A percentile compares a stretch with the other conserved stretches of the same genome.
Conservation (phyloP, 2,113 vertebrate genomes). For the Chrysochloris asiatica region DNA sequence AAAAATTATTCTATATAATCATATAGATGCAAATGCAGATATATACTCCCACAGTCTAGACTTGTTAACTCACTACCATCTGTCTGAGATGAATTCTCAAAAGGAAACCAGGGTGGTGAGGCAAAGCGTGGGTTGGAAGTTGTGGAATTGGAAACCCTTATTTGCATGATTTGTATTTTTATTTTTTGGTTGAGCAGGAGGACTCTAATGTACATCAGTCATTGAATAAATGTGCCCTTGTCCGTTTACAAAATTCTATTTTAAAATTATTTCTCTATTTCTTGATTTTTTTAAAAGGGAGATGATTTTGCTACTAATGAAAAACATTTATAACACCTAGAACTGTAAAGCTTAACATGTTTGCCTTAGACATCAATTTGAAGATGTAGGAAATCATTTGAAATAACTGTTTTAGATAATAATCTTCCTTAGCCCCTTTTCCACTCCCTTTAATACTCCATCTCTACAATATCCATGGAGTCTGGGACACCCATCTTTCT, state of each 20-base stretch:
- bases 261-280: conserved; percentile 33
- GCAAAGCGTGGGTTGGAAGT: conserved; percentile 60
- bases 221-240: conserved; percentile 25
- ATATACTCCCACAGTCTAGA: conserved; percentile 76
- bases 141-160: conserved; percentile 67
- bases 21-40: conserved; percentile 75
- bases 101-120: conserved; percentile 52
- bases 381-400: background rate
- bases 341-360: background rate
- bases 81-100: conserved; percentile 71
- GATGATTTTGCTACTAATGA: background rate
- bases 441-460: background rate
- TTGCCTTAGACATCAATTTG: background rate
- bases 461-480: background rate
- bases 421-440: background rate
- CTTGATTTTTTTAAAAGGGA: background rate
- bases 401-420: conserved; percentile 9
- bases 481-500: background rate
- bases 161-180: conserved; percentile 67
- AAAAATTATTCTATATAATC: conserved; percentile 74
- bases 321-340: background rate
- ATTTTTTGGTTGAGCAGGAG: conserved; percentile 53
- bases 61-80: conserved; percentile 76
- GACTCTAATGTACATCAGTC: conserved; percentile 46
- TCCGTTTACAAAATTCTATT: conserved; percentile 38